These are phyloP conservation scores for Coreius guichenoti DNA, from an alignment of 2,797 vertebrate genomes.

Conservation along the genomic window DNA sequence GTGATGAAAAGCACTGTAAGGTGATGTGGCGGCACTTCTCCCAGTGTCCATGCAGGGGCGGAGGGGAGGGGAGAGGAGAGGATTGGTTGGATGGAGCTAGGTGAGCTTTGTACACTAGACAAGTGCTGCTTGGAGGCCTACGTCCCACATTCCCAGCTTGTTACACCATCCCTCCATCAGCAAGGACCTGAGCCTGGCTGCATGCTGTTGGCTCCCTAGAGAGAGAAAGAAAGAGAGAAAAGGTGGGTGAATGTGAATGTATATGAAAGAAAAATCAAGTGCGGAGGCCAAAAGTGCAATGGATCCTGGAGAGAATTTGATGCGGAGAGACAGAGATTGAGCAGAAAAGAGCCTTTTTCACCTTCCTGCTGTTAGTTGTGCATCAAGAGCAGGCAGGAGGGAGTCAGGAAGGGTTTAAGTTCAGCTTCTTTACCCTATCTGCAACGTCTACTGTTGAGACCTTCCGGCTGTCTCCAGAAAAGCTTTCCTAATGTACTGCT, in stretches of 20 bases:
- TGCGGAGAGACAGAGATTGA: constrained; percentile 2
- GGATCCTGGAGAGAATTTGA: background rate
- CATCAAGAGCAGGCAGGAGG: background rate
- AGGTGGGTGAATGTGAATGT: background rate
- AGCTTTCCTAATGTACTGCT: constrained; percentile 41
- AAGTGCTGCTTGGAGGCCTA: constrained; percentile 19
- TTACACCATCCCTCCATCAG: constrained; percentile 36
- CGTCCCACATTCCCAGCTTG: constrained; percentile 15
- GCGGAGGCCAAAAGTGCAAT: background rate
- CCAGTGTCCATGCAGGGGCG: constrained; percentile 77
- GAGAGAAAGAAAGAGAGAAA: background rate
- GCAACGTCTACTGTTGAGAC: background rate
- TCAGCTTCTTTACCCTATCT: constrained; percentile 18
- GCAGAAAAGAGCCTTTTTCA: constrained; percentile 19
- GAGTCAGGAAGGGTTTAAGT: constrained; percentile 24
- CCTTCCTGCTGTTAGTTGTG: constrained; percentile 13
- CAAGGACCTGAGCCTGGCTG: background rate
- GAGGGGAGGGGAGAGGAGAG: constrained; percentile 53
- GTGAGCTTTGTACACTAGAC: constrained; percentile 23
- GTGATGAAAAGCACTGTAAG: constrained; percentile 84
- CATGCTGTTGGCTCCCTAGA: constrained; percentile 7
- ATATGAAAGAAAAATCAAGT: background rate
- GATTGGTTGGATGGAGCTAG: constrained; percentile 8
- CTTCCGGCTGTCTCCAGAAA: background rate
- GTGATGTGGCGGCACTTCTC: constrained; percentile 82